Evolutionary conservation across 1,140 invertebrate genomes (phyloP).

Genomic region (Solen grandis): DNA sequence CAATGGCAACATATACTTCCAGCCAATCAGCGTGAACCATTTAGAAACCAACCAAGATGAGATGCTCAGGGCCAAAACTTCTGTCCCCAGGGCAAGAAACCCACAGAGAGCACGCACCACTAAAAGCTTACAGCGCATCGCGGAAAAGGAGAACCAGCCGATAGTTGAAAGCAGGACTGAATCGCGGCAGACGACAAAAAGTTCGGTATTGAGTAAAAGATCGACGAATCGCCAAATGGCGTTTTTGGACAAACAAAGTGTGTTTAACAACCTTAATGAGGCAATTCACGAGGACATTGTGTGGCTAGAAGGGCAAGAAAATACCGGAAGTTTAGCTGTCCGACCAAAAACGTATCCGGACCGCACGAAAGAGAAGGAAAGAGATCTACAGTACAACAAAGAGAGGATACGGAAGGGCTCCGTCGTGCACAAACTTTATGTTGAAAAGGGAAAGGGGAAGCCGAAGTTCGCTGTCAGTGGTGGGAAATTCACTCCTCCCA

Average conservation of each 20-base stretch:
- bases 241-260: conserved; percentile 70
- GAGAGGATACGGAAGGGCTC: conserved; percentile 75
- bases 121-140: not conserved
- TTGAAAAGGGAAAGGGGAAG: conserved; percentile 50
- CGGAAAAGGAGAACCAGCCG: conserved; percentile 41
- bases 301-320: conserved; percentile 66
- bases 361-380: conserved; percentile 35
- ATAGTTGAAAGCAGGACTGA: conserved; percentile 46
- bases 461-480: conserved; percentile 69
- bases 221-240: conserved; percentile 61
- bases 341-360: conserved; percentile 58
- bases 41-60: conserved; percentile 11
- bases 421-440: conserved; percentile 66
- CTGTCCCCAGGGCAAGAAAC: conserved; percentile 36
- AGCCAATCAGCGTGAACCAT: conserved; percentile 72
- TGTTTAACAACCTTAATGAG: conserved; percentile 65
- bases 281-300: conserved; percentile 67
- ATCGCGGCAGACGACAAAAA: conserved; percentile 53
- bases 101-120: conserved; percentile 9
- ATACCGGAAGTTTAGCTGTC: conserved; percentile 71
- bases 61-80: conserved; percentile 28
- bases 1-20: conserved; percentile 79
- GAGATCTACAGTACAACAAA: conserved; percentile 61
- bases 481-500: conserved; percentile 65
- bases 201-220: conserved; percentile 28